Evolutionary conservation across 1,140 invertebrate species (phyloP).

Genomic region (Saxidomus purpurata): DNA sequence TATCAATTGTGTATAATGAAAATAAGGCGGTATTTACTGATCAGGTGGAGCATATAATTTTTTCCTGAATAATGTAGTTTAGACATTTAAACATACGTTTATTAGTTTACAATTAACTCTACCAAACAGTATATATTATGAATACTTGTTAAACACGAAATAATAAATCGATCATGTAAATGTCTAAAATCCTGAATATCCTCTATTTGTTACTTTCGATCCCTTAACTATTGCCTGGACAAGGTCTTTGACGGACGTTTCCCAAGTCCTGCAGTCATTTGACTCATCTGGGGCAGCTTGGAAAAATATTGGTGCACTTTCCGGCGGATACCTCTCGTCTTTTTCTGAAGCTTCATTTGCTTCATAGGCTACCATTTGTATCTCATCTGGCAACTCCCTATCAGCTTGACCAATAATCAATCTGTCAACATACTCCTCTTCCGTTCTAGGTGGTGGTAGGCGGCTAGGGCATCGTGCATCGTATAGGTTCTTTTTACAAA

Average conservation of each 20-base stretch:
- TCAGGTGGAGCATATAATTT: no score
- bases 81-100: no score
- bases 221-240: background rate
- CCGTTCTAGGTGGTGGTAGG: background rate
- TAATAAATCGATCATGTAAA: no score
- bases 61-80: no score
- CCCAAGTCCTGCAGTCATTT: background rate
- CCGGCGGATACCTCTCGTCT: background rate
- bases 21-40: no score
- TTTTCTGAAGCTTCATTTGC: background rate
- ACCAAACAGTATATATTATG: no score
- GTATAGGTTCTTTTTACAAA: background rate
- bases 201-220: background rate
- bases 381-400: background rate
- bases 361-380: background rate
- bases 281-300: background rate
- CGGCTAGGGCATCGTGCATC: background rate
- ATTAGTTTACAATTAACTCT: no score
- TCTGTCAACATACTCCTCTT: background rate
- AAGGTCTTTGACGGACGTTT: background rate
- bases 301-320: constrained; percentile 8
- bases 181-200: no score
- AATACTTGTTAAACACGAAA: no score
- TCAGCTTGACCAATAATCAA: background rate
- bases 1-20: no score